Base-by-base conservation (phyloP, 2,888 invertebrate genomes). In the Cybosia mesomella region DNA sequence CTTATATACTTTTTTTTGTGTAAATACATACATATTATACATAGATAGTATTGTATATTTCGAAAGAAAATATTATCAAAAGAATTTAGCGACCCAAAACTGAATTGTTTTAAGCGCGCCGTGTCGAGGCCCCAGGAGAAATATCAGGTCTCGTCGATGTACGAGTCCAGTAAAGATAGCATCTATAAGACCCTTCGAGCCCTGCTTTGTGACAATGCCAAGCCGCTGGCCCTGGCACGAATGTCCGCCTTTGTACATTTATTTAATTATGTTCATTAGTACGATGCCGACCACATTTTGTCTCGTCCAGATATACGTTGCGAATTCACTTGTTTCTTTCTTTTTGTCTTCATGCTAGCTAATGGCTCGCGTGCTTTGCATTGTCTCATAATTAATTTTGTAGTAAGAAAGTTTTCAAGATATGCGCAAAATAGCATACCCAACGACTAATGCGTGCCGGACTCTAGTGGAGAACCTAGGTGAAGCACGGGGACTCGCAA, bases 231-330 rank as follows among this genome's bases (percentile, higher is more conserved):
- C n/a, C 34, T 5, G 15, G 36, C 10, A 54, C 0, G 43, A n/a
- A 43, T n/a, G n/a, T 3, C 28, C 53, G 34, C 49, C 28, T 24
- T 11, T 58, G 59, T 54, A 55, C 43, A 59, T 68, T 64, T 68
- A 59, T 59, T 60, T 68, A 68, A 68, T 68, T 68, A 54, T 64
- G 15, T 55, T 68, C 68, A 68, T 68, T 73, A 79, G 54, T 67
- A 36, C 55, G 67, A 73, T 58, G 66, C 54, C 36, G n/a, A 39
- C 60, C 43, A 70, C 34, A 61, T 75, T 79, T 73, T 79, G 70
- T 76, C 71, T 76, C 57, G 55, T n/a, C 1, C 54, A 66, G 65
- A 65, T 36, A 43, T 18, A 39, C n/a, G 63, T 36, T 10, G 15
- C 28, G 11, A 32, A 57, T 64, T 43, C 7, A 9, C 18, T 24